Evolutionary conservation across 53 echinoderm and acorn worm species (phyloP).

Genomic region (Echinarachnius parma): DNA sequence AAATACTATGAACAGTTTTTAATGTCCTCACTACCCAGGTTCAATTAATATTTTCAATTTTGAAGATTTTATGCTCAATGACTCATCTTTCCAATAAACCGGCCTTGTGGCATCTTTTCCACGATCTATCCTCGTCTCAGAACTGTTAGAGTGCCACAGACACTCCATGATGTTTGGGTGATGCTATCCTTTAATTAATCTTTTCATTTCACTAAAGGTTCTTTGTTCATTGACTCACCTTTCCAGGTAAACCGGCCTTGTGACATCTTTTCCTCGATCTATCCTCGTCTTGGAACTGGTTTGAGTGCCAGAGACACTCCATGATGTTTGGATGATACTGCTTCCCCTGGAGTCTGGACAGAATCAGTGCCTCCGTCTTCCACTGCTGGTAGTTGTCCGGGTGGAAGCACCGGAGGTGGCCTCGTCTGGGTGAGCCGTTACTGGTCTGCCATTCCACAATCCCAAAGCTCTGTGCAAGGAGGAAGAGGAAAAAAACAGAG

Average conservation of each 20-base stretch:
- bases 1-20: too few relatives aligned
- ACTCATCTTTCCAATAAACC: conserved; percentile 60
- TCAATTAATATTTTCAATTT: too few relatives aligned
- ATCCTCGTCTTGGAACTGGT: conserved; percentile 80
- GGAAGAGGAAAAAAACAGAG: background rate
- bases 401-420: conserved; percentile 77
- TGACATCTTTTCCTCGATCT: conserved; percentile 47
- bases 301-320: conserved; percentile 91
- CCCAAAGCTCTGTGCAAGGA: conserved; percentile 60
- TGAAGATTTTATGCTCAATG: background rate
- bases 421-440: conserved; percentile 82
- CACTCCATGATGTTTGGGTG: too few relatives aligned
- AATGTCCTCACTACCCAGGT: too few relatives aligned
- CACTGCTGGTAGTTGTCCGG: conserved; percentile 78
- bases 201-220: too few relatives aligned
- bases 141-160: conserved; percentile 91
- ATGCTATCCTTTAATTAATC: too few relatives aligned
- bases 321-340: conserved; percentile 80
- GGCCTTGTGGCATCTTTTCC: conserved; percentile 35
- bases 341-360: conserved; percentile 65
- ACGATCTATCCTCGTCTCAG: conserved; percentile 69
- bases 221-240: conserved; percentile 37
- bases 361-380: conserved; percentile 75
- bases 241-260: conserved; percentile 44
- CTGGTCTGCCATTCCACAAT: conserved; percentile 87